Base-by-base conservation (phyloP, 2,888 invertebrate species). In the Drosophila pegasa region DNA sequence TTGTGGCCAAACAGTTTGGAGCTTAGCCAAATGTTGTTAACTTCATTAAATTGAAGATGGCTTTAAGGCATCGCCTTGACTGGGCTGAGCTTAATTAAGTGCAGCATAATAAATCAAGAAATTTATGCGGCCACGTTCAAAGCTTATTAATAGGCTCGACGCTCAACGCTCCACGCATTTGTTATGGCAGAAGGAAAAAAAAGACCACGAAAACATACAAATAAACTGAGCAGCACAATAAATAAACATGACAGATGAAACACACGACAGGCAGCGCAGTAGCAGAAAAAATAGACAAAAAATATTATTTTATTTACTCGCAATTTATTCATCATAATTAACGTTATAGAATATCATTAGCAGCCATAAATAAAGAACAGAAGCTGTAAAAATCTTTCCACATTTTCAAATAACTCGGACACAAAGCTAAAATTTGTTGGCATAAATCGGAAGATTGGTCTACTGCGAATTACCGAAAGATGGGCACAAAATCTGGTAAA, bases 191-290 rank as follows among this genome's bases (percentile, higher is more conserved):
- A 40, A 50, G 35, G 22, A 71, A 48, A 68, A 57, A 56, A 16
- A 31, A 16, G 29, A 56, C 37, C 37, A 74, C 74, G 56, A 64
- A 48, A 12, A 48, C 16, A 20, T 12, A 27, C 27, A 29, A 27
- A 45, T 29, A 63, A 54, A 45, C 35, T 48, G 37, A 38, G 18
- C 25, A 58, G 59, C 33, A 66, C 62, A 75, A 66, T 64, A 83
- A 81, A 84, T 78, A 80, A 82, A 70, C 66, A 74, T 68, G 66
- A 80, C 80, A 71, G 77, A 59, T 72, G 64, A 57, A 71, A 58
- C 41, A 50, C 38, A 56, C 54, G 41, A 70, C 69, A 65, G 57
- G 29, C 25, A 27, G 41, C 57, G 41, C 57, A 61, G 51, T 37
- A 38, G 54, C 50, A 54, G 18, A 57, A 58, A 64, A 48, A 50